Conservation (phyloP, 2,113 vertebrate genomes). For the Hymenochirus boettgeri region DNA sequence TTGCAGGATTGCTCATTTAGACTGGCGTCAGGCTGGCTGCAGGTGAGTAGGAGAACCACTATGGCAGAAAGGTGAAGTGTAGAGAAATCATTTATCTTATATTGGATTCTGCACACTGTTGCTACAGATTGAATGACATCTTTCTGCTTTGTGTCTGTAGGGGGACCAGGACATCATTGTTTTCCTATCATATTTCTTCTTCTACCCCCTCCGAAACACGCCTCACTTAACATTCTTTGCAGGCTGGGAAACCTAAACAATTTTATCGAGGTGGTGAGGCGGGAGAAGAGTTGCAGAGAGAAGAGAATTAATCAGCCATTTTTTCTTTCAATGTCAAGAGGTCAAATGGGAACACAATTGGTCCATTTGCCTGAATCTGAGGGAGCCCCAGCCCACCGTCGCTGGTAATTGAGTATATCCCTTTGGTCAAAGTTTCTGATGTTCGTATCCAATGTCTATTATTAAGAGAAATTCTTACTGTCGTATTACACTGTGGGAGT, state of each 20-base stretch:
- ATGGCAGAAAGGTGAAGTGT: slow-evolving; percentile 61
- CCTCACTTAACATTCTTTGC: slow-evolving; percentile 53
- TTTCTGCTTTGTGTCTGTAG: slow-evolving; percentile 54
- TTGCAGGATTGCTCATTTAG: slow-evolving; percentile 60
- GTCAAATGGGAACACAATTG: slow-evolving; percentile 62
- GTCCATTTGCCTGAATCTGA: slow-evolving; percentile 66
- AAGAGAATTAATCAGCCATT: slow-evolving; percentile 58
- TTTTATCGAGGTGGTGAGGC: slow-evolving; percentile 56
- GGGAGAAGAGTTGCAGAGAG: slow-evolving; percentile 25
- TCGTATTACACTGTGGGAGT: slow-evolving; percentile 64
- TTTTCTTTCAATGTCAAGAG: slow-evolving; percentile 63
- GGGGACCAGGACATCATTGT: slow-evolving; percentile 56
- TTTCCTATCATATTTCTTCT: slow-evolving; percentile 60
- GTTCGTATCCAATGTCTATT: slow-evolving; percentile 70
- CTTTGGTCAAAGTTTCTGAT: slow-evolving; percentile 68
- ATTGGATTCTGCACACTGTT: slow-evolving; percentile 71
- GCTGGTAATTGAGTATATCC: slow-evolving; percentile 70
- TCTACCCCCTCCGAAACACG: slow-evolving; percentile 60
- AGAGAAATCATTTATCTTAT: slow-evolving; percentile 70
- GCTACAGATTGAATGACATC: slow-evolving; percentile 65
- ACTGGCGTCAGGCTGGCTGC: slow-evolving; percentile 74
- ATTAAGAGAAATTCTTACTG: slow-evolving; percentile 70
- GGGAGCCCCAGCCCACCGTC: slow-evolving; percentile 64
- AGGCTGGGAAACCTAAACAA: slow-evolving; percentile 63
- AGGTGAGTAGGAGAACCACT: slow-evolving; percentile 59